Conservation (phyloP, 2,113 vertebrate species). For the Corythaixoides concolor region DNA sequence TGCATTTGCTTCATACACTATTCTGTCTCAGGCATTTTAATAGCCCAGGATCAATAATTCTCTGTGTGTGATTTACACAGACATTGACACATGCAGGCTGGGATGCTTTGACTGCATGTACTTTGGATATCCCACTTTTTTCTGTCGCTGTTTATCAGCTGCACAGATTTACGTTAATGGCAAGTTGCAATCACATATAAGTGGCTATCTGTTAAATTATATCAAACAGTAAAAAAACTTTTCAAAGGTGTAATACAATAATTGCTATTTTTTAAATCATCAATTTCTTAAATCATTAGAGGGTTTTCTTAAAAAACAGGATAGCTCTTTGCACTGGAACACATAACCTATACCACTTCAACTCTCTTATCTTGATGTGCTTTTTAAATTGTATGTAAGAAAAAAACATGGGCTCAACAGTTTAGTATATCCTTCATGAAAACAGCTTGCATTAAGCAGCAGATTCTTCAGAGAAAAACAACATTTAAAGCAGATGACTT, state of each 20-base stretch:
- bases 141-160: not conserved
- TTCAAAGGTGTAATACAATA: not conserved
- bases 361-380: not conserved
- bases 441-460: not conserved
- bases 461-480: not conserved
- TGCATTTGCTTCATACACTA: not conserved
- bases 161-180: not conserved
- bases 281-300: not conserved
- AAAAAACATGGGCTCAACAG: not conserved
- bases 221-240: not conserved
- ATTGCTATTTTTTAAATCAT: not conserved
- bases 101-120: not conserved
- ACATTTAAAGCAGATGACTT: not conserved
- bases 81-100: not conserved
- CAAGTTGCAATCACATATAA: not conserved
- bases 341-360: not conserved
- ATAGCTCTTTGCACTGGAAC: not conserved
- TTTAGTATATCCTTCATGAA: not conserved
- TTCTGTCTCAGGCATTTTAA: not conserved
- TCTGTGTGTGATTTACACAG: not conserved
- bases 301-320: not conserved
- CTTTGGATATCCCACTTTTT: not conserved
- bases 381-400: not conserved
- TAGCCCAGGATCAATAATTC: not conserved
- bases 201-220: not conserved